phyloP scores from a whole-genome alignment of 2,113 vertebrate genomes.

The Festucalex cinctus region DNA sequence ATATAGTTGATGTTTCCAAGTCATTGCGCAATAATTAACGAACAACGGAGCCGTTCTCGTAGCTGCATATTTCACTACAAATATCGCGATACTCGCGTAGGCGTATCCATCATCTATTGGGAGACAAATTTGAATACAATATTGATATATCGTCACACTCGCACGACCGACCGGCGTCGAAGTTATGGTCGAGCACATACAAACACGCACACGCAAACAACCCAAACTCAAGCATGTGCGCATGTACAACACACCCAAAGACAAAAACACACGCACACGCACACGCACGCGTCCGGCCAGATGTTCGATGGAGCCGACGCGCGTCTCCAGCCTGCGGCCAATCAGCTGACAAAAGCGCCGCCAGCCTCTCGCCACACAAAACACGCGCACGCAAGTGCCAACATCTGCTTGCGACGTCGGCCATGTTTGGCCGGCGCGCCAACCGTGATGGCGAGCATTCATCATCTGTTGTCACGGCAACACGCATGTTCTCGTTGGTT shows the following conservation, averaged over 20 bases:
- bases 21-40: no score
- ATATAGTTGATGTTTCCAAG: no score
- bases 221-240: not conserved
- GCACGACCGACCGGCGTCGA: no score
- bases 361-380: slow-evolving; percentile 28
- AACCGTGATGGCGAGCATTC: slow-evolving; percentile 66
- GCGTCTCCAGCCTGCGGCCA: slow-evolving; percentile 43
- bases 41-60: no score
- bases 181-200: not conserved
- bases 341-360: slow-evolving; percentile 48
- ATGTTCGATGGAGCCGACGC: slow-evolving; percentile 60
- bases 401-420: slow-evolving; percentile 68
- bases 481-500: slow-evolving; percentile 27
- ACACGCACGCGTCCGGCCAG: not conserved
- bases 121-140: no score
- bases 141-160: no score
- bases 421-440: slow-evolving; percentile 56
- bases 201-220: not conserved
- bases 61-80: no score
- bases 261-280: no score
- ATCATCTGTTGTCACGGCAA: slow-evolving; percentile 70
- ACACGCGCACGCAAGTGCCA: slow-evolving; percentile 40
- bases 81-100: no score
- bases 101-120: no score
- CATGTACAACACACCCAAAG: no score